Evolutionary conservation across 2,888 invertebrate genomes (phyloP).

Genomic region (Eustalomyia histrio): DNA sequence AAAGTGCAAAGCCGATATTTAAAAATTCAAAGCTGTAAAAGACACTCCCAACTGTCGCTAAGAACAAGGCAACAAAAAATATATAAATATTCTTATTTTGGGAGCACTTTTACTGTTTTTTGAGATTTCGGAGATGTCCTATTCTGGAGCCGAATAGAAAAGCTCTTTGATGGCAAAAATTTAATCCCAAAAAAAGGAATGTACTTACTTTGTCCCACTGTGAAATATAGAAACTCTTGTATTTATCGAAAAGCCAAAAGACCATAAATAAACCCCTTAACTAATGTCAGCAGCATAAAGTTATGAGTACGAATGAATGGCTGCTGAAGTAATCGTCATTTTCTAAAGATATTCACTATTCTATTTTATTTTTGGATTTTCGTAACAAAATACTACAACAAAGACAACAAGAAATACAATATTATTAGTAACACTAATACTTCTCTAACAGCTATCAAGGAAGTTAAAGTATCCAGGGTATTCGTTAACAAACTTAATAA

Average conservation of each 20-base stretch:
- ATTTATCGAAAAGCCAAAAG: constrained; percentile 19
- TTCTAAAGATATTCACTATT: constrained; percentile 6
- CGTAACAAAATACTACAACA: constrained; percentile 10
- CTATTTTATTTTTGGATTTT: constrained; percentile 7
- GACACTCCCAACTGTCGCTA: no score
- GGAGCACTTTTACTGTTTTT: no score
- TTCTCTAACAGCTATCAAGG: constrained; percentile 3
- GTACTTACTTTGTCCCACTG: no score
- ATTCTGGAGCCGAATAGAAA: no score
- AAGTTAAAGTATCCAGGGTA: constrained; percentile 13
- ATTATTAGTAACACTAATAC: background rate
- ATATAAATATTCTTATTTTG: no score
- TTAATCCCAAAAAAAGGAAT: no score
- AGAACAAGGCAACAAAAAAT: no score
- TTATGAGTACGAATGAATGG: constrained; percentile 26
- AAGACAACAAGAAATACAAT: background rate
- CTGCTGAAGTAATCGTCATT: background rate
- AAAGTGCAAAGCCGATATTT: no score
- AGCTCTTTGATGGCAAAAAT: no score
- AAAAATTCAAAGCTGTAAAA: no score
- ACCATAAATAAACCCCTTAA: constrained; percentile 47
- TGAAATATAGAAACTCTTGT: background rate
- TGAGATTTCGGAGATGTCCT: no score
- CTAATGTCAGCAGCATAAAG: constrained; percentile 39
- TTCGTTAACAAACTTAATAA: constrained; percentile 8